Conservation (phyloP, 2,888 invertebrate species). For the Parnassius mnemosyne region DNA sequence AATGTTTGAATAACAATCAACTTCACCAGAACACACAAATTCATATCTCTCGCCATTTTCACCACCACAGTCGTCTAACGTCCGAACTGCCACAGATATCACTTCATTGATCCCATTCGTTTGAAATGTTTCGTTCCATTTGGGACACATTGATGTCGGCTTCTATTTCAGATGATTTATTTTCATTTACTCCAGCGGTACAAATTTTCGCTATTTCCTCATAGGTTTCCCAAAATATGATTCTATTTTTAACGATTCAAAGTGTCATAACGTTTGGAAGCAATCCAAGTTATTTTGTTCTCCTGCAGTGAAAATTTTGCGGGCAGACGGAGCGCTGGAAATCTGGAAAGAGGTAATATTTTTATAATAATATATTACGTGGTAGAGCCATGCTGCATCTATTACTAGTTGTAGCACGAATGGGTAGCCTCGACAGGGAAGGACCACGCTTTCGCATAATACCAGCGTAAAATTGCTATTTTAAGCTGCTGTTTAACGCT, state of each 20-base stretch:
- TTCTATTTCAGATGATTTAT: constrained; percentile 28
- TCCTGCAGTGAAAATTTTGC: constrained; percentile 35
- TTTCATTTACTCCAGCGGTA: constrained; percentile 20
- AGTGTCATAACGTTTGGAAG: constrained; percentile 49
- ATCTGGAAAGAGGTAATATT: constrained; percentile 58
- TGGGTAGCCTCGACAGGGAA: too few relatives aligned
- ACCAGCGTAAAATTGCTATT: too few relatives aligned
- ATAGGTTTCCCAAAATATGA: constrained; percentile 35
- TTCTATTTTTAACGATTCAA: constrained; percentile 40
- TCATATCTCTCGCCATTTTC: constrained; percentile 55
- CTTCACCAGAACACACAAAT: constrained; percentile 51
- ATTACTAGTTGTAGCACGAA: too few relatives aligned
- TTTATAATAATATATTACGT: constrained; percentile 40
- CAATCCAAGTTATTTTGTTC: constrained; percentile 46
- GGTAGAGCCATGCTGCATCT: too few relatives aligned
- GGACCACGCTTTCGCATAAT: too few relatives aligned
- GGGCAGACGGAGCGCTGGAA: constrained; percentile 42
- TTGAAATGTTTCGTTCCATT: constrained; percentile 33
- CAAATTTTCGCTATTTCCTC: constrained; percentile 32
- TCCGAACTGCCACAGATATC: constrained; percentile 42
- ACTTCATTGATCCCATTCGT: constrained; percentile 36
- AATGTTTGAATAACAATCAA: constrained; percentile 49
- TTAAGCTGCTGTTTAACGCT: too few relatives aligned
- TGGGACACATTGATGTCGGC: constrained; percentile 55
- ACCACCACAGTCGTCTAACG: constrained; percentile 38